Percentiles rank a stretch among this genome's conserved stretches.
phyloP scores from a whole-genome alignment of 2,888 invertebrate species.

The Habroteleia sp. region DNA sequence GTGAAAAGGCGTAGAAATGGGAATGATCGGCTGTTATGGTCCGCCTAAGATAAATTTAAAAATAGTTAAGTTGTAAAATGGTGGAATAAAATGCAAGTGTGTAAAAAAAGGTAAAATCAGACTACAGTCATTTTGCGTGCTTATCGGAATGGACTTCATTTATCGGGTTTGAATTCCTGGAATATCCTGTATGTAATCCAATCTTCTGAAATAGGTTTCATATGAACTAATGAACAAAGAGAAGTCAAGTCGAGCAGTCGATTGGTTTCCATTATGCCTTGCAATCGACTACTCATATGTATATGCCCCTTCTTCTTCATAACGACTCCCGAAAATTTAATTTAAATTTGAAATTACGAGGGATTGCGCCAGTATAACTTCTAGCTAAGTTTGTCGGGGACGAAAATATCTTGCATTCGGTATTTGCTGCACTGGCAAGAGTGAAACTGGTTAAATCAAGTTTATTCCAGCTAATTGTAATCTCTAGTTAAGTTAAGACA shows the following conservation, averaged over 20 bases:
- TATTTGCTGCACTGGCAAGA: background rate
- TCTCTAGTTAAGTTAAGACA: background rate
- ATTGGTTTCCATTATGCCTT: constrained; percentile 45
- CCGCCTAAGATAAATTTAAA: too few species aligned
- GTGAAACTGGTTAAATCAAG: constrained; percentile 5
- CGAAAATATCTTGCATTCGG: constrained; percentile 6
- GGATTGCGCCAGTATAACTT: background rate
- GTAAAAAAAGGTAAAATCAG: constrained; percentile 1
- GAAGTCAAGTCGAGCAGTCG: constrained; percentile 47
- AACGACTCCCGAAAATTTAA: constrained; percentile 23
- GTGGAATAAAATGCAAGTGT: too few species aligned
- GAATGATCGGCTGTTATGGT: too few species aligned
- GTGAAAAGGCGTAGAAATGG: too few species aligned
- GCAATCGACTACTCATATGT: constrained; percentile 19
- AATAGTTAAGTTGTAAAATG: too few species aligned
- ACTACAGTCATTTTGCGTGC: constrained; percentile 25
- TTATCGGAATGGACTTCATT: constrained; percentile 47
- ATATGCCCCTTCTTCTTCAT: constrained; percentile 7
- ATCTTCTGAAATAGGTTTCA: constrained; percentile 46
- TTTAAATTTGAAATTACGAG: constrained; percentile 42
- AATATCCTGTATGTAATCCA: constrained; percentile 58
- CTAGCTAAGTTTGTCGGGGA: background rate
- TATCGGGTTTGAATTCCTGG: constrained; percentile 40
- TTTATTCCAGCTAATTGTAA: constrained; percentile 3
- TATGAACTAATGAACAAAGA: constrained; percentile 60